Evolutionary conservation across 2,888 invertebrate species (phyloP), one percentile per base, ranked within the genome.

Genomic region (Clepsis dumicolana): DNA sequence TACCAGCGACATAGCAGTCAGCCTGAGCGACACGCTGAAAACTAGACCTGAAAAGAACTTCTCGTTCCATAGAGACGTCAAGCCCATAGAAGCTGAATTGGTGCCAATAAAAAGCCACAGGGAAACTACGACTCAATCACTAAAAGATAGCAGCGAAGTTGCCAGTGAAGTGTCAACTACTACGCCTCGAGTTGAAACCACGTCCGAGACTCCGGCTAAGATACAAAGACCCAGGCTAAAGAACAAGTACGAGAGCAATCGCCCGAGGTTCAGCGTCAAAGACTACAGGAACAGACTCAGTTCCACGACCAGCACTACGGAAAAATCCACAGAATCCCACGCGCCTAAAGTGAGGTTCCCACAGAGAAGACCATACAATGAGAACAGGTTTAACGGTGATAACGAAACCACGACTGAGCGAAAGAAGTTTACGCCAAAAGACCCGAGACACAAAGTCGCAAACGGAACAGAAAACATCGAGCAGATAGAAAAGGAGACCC

Each of bases 251-350:
- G 89, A 95, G 65, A 94, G 94, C 44, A 95, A 95, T 60, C 90
- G 97, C 62, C 96, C 96, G 1, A 91, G 96, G 73, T 97, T 97
- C 82, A 97, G 96, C 79, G 95, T 97, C 3, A 96, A 96, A 84
- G 96, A 97, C 73, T 96, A 96, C 81, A 95, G 95, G 79, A 96
- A 94, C 74, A 91, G 96, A 70, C 83, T 96, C 60, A 95, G 94
- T 75, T 94, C 94, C 0, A 94, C 95, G 0, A 94, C 94, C 7
- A 89, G 88, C 60, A 89, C 91, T 24, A 90, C 92, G 18, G 93
- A 94, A 72, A 88, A 84, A 71, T 75, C 89, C 0, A 70, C 72
- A 12, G 89, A 87, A 72, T 80, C 86, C 25, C 85, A 84, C 5
- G 74, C 86, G 16, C 84, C 91, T 1, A 94, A 93, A 80, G 44